These are phyloP conservation scores for Oncorhynchus gorbuscha DNA, from an alignment of 2,113 vertebrate genomes.

Conservation along the genomic window DNA sequence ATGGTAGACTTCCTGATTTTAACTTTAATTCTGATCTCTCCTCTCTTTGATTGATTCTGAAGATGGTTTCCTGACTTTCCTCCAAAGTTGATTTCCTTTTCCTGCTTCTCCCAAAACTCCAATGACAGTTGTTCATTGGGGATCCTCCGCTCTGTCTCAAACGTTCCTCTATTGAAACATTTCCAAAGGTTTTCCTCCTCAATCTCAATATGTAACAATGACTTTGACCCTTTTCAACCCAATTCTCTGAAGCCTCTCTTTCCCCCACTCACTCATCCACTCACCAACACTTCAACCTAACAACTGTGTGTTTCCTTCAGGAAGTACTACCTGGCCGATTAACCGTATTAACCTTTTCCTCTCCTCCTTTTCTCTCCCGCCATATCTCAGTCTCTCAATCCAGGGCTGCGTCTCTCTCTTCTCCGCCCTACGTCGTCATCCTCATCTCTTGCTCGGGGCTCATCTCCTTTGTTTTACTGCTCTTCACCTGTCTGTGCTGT, in stretches of 20 bases:
- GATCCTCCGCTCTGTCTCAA: constrained; percentile 61
- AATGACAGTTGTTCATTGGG: constrained; percentile 72
- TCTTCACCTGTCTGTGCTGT: constrained; percentile 92
- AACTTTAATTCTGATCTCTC: constrained; percentile 54
- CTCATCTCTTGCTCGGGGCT: constrained; percentile 91
- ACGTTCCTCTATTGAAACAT: constrained; percentile 53
- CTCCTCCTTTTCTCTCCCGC: not conserved
- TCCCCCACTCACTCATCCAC: constrained; percentile 20
- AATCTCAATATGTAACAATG: constrained; percentile 46
- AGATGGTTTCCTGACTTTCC: constrained; percentile 33
- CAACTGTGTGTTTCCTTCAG: constrained; percentile 34
- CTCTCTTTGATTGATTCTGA: constrained; percentile 50
- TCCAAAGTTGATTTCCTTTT: constrained; percentile 52
- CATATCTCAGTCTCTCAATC: constrained; percentile 70
- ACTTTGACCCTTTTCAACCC: constrained; percentile 45
- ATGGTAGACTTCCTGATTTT: constrained; percentile 65
- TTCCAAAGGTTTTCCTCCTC: constrained; percentile 53
- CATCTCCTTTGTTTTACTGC: constrained; percentile 88
- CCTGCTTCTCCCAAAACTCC: constrained; percentile 59
- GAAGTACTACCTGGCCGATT: not conserved
- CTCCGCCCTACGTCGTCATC: constrained; percentile 89
- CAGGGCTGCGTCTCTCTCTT: constrained; percentile 78
- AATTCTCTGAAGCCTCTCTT: constrained; percentile 48
- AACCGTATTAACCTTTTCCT: constrained; percentile 32
- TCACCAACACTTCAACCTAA: constrained; percentile 35